Evolutionary conservation across 2,888 invertebrate species (phyloP), one percentile per base, ranked within the genome.

Genomic region (Griposia aprilina): DNA sequence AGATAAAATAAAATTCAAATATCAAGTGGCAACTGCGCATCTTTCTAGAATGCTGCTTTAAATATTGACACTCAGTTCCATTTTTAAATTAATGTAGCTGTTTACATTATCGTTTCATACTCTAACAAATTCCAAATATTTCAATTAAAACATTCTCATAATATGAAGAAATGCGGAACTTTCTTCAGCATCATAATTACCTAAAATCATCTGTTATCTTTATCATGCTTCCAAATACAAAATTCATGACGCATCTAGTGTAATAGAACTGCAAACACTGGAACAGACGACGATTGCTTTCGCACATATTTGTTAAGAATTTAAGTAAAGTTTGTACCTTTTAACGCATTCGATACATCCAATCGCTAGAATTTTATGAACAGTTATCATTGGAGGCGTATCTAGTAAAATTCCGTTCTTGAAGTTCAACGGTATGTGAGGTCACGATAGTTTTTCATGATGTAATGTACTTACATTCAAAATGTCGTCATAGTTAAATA

Each of bases 271-370:
- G 67, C 76, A 86, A 81, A 87, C 76, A 87, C 63, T 78, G 36
- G 67, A 67, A 69, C 60, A 78, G 60, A 79, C 66, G 75, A 85
- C 80, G 85, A 88, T 88, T 87, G 73, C 74, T 88, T 91, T 89
- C 78, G 81, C 87, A 91, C 83, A 88, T 87, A 90, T 91, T 91
- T 89, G 83, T 75, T 83, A 76, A 86, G 66, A 77, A 80, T 85
- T 88, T 87, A 83, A 79, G 82, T 74, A 90, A 90, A 91, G 81
- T 82, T 74, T 71, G 65, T 76, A 59, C 48, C 83, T 84, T 86
- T 85, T 88, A 88, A 89, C 88, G 89, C 83, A 83, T 76, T 72
- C 57, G 65, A 74, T 74, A 69, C 55, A 65, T 73, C 6, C 17
- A 20, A 75, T 76, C 50, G 72, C 68, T 82, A 78, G 76, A 84